A percentile compares a stretch with the other conserved stretches of the same genome.
These are phyloP conservation scores for Microcebus griseorufus DNA, from an alignment of 2,113 vertebrate genomes.

Conservation along the genomic window DNA sequence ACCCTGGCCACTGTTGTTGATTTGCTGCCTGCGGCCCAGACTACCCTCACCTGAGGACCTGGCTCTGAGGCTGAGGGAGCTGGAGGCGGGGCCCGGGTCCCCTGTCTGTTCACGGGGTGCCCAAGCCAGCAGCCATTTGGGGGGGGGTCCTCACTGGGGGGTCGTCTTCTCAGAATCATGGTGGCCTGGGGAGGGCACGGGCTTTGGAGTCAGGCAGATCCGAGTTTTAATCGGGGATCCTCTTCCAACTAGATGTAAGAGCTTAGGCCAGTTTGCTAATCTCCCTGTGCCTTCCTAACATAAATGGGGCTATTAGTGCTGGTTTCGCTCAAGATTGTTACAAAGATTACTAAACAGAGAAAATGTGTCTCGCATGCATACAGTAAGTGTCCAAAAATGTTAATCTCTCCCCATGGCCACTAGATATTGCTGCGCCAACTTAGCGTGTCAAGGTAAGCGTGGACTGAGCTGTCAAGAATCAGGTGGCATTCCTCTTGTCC, in stretches of 20 bases:
- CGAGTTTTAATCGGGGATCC: background rate
- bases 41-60: background rate
- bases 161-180: background rate
- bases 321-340: background rate
- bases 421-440: background rate
- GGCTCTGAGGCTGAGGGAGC: background rate
- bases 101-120: too few species aligned
- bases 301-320: background rate
- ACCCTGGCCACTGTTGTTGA: background rate
- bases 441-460: background rate
- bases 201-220: background rate
- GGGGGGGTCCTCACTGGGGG: background rate
- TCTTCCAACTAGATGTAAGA: background rate
- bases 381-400: background rate
- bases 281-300: rapidly evolving
- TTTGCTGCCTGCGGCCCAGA: background rate
- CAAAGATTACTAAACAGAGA: background rate
- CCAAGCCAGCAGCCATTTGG: background rate
- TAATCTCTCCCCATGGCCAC: background rate
- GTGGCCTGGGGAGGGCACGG: background rate
- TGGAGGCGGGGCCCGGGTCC: background rate
- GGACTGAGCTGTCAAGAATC: background rate
- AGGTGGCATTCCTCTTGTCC: background rate
- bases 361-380: background rate
- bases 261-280: background rate